phyloP scores from a whole-genome alignment of 1,140 invertebrate genomes.

The Dreissena polymorpha region DNA sequence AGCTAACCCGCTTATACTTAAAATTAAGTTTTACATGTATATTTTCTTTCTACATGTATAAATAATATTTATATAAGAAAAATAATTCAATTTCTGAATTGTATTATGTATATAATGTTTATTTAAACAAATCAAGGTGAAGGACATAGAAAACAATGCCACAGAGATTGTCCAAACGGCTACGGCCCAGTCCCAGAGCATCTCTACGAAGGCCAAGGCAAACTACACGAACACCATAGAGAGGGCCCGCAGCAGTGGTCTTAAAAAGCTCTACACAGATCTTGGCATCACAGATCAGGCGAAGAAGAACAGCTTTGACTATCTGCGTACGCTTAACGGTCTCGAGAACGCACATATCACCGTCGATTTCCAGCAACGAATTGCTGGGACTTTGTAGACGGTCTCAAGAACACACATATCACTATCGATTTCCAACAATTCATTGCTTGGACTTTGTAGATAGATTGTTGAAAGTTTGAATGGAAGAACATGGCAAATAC shows the following conservation, averaged over 20 bases:
- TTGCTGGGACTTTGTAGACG: slow-evolving; percentile 61
- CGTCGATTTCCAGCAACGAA: slow-evolving; percentile 74
- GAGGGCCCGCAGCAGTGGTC: slow-evolving; percentile 65
- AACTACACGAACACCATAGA: slow-evolving; percentile 71
- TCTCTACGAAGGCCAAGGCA: slow-evolving; percentile 58
- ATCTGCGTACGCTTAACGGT: slow-evolving; percentile 69
- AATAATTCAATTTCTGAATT: no score
- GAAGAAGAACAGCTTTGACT: slow-evolving; percentile 73
- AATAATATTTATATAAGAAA: no score
- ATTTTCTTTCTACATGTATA: no score
- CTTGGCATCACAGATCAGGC: slow-evolving; percentile 63
- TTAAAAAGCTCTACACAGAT: slow-evolving; percentile 65
- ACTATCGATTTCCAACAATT: no score
- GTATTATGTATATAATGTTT: no score
- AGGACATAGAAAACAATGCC: slow-evolving; percentile 68
- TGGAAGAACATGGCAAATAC: no score
- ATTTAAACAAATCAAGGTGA: slow-evolving; percentile 56
- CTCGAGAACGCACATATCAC: slow-evolving; percentile 68
- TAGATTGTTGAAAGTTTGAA: no score
- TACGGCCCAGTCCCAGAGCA: slow-evolving; percentile 57
- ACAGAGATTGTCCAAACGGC: slow-evolving; percentile 66
- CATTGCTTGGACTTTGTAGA: no score
- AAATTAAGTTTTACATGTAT: no score
- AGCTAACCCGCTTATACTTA: no score
- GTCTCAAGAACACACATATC: not conserved